These are phyloP conservation scores for Andrena hattorfiana DNA, from an alignment of 2,888 invertebrate genomes.

Conservation along the genomic window DNA sequence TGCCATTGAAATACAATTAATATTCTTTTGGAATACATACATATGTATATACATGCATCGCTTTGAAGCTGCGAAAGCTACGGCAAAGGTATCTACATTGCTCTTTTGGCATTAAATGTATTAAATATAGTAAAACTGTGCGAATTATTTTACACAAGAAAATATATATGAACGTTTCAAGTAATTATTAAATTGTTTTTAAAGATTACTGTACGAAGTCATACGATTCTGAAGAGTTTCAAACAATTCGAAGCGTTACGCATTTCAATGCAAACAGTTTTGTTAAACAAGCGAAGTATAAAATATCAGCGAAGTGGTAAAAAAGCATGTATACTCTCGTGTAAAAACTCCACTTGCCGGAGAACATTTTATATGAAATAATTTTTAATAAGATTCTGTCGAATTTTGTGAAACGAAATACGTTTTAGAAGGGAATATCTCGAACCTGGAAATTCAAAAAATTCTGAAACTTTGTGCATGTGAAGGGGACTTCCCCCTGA, in stretches of 20 bases:
- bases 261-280: slow-evolving; percentile 2
- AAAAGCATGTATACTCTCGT: not conserved
- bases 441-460: too few species aligned
- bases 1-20: slow-evolving; percentile 45
- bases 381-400: not conserved
- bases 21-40: slow-evolving; percentile 38
- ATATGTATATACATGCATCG: slow-evolving; percentile 19
- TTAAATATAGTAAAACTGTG: slow-evolving; percentile 27
- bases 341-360: slow-evolving; percentile 7
- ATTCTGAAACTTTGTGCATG: too few species aligned
- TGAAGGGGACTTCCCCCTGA: too few species aligned
- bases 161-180: slow-evolving; percentile 3
- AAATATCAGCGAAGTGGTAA: slow-evolving; percentile 6
- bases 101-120: not conserved
- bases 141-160: slow-evolving; percentile 4
- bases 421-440: not conserved
- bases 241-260: slow-evolving; percentile 20
- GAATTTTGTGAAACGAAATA: slow-evolving; percentile 15
- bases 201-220: not conserved
- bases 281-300: not conserved
- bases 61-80: slow-evolving; percentile 33
- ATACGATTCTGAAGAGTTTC: slow-evolving; percentile 6
- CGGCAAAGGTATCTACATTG: not conserved
- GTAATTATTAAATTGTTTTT: slow-evolving; percentile 11
- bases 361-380: slow-evolving; percentile 3